Evolutionary conservation across 2,888 invertebrate genomes (phyloP).

Genomic region (Drosophila tanythrix): DNA sequence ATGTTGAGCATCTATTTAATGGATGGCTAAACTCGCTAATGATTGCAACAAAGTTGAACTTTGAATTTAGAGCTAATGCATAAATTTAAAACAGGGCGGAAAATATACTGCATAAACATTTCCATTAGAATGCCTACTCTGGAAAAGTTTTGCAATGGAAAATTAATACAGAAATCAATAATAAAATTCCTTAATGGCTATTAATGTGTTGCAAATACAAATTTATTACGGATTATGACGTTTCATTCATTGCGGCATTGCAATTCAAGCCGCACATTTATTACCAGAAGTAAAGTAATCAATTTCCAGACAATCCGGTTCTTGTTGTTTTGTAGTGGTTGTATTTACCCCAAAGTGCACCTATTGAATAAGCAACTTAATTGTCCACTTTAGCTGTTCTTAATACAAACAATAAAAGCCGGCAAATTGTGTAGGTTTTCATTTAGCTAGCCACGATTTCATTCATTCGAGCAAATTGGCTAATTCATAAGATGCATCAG

Average conservation of each 20-base stretch:
- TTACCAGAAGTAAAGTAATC: slow-evolving; percentile 3
- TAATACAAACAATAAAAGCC: slow-evolving; percentile 33
- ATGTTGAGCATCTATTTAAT: not conserved
- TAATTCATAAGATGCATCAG: slow-evolving; percentile 30
- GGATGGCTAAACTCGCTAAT: not conserved
- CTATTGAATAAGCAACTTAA: slow-evolving; percentile 30
- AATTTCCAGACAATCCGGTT: slow-evolving; percentile 49
- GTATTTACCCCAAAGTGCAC: slow-evolving; percentile 20
- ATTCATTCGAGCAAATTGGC: slow-evolving; percentile 51
- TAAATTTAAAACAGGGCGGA: not conserved
- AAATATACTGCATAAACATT: not conserved
- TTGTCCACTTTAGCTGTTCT: slow-evolving; percentile 25
- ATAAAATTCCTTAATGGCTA: slow-evolving; percentile 1
- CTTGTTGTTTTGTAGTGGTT: not conserved
- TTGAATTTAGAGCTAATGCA: not conserved
- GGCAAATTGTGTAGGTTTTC: slow-evolving; percentile 30
- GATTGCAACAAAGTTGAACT: not conserved
- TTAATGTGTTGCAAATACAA: slow-evolving; percentile 16
- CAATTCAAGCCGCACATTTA: not conserved
- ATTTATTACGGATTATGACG: slow-evolving; percentile 6
- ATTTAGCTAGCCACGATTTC: slow-evolving; percentile 48
- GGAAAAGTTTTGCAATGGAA: slow-evolving; percentile 4
- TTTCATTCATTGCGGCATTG: slow-evolving; percentile 9
- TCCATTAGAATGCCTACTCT: not conserved
- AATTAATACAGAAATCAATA: not conserved